Conservation (phyloP, 2,113 vertebrate genomes). For the Pteruthius melanotis region DNA sequence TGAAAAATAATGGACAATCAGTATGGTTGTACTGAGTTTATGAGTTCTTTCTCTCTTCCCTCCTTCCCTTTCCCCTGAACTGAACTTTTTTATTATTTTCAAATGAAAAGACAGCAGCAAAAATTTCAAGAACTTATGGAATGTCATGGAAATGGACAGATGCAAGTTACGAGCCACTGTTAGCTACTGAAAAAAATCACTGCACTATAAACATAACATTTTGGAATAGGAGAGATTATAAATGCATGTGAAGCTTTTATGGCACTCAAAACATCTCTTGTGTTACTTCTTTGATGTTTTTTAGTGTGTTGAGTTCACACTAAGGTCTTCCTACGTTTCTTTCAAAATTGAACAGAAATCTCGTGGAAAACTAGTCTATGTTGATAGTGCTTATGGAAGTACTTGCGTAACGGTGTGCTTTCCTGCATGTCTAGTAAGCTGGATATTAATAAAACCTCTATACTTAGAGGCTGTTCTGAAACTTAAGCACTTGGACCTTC, state of each 20-base stretch:
- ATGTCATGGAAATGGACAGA: not conserved
- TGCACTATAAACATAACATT: not conserved
- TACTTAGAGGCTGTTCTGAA: not conserved
- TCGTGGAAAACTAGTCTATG: not conserved
- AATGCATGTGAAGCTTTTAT: not conserved
- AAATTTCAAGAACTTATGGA: not conserved
- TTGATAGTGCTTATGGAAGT: not conserved
- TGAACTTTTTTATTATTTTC: not conserved
- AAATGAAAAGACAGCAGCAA: not conserved
- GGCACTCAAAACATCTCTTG: not conserved
- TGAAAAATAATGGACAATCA: not conserved
- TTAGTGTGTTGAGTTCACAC: not conserved
- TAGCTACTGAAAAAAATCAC: not conserved
- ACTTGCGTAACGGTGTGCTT: not conserved
- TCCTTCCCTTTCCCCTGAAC: not conserved
- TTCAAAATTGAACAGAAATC: not conserved
- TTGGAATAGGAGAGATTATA: not conserved
- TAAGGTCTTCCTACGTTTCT: not conserved
- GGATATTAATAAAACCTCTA: not conserved
- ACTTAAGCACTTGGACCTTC: not conserved
- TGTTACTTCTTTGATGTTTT: not conserved
- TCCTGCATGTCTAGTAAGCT: not conserved
- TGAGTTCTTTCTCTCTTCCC: not conserved
- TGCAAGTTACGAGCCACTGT: not conserved
- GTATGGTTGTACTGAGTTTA: not conserved